Percentiles rank a stretch among this genome's conserved stretches.
Conservation (phyloP, 2,888 invertebrate genomes). For the Eilema griseolum region DNA sequence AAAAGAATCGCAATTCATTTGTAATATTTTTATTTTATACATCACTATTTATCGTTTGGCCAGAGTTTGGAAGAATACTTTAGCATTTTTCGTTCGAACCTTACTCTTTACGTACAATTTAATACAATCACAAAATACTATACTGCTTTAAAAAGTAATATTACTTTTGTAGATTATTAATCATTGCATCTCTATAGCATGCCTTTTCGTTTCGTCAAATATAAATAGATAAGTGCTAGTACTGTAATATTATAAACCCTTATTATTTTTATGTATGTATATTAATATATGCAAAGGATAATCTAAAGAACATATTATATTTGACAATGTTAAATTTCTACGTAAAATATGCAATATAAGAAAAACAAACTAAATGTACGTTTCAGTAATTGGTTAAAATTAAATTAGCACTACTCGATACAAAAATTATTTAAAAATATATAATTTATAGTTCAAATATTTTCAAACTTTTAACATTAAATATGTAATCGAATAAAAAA, state of each 20-base stretch:
- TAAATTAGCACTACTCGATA: too few species aligned
- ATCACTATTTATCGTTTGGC: constrained; percentile 79
- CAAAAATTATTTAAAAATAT: too few species aligned
- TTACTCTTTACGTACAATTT: constrained; percentile 52
- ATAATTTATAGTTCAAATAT: too few species aligned
- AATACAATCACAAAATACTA: constrained; percentile 65
- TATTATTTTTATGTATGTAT: constrained; percentile 2
- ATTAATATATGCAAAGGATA: not conserved
- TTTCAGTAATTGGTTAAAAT: not conserved
- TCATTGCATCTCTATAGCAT: constrained; percentile 33
- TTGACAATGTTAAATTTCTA: not conserved
- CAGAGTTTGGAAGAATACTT: constrained; percentile 82
- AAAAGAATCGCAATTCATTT: constrained; percentile 59
- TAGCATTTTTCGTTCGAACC: constrained; percentile 62
- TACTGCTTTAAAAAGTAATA: constrained; percentile 46
- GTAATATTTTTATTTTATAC: constrained; percentile 83
- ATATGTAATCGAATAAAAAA: too few species aligned
- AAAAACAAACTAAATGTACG: not conserved
- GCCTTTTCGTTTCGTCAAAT: constrained; percentile 21
- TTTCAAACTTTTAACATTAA: too few species aligned
- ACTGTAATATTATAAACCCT: not conserved
- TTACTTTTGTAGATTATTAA: constrained; percentile 46
- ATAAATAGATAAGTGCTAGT: not conserved
- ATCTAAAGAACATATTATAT: not conserved
- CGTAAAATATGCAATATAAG: not conserved